Evolutionary conservation across 2,888 invertebrate species (phyloP).

Genomic region (Tanytarsus gracilentus): DNA sequence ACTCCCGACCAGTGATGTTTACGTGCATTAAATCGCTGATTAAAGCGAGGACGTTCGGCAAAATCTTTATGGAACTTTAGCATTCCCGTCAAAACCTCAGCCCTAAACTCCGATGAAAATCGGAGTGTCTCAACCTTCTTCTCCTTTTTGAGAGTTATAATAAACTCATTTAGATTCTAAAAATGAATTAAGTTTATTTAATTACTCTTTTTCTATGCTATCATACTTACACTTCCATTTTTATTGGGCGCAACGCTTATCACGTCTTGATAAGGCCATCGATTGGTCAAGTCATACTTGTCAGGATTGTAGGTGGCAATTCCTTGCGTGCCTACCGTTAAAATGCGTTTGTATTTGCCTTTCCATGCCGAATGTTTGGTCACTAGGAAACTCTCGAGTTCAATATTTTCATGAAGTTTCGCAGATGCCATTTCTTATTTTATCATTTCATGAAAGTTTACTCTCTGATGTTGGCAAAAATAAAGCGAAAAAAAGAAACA

Average conservation of each 20-base stretch:
- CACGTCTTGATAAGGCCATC: slow-evolving; percentile 79
- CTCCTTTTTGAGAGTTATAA: slow-evolving; percentile 77
- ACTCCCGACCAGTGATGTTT: slow-evolving; percentile 97
- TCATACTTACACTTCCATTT: slow-evolving; percentile 42
- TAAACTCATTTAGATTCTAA: slow-evolving; percentile 51
- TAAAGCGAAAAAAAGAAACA: neutral
- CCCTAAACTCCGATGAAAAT: slow-evolving; percentile 91
- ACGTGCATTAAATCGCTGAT: slow-evolving; percentile 74
- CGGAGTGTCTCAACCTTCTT: slow-evolving; percentile 89
- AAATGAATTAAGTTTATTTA: slow-evolving; percentile 37
- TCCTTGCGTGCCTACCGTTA: slow-evolving; percentile 90
- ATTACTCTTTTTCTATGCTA: slow-evolving; percentile 35
- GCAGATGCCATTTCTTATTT: slow-evolving; percentile 27
- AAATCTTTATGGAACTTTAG: slow-evolving; percentile 70
- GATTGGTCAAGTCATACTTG: slow-evolving; percentile 83
- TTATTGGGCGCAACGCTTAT: slow-evolving; percentile 58
- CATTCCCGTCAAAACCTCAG: slow-evolving; percentile 85
- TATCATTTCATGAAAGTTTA: slow-evolving; percentile 22
- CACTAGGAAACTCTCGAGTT: slow-evolving; percentile 93
- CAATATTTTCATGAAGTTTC: slow-evolving; percentile 70
- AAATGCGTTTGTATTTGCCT: slow-evolving; percentile 96
- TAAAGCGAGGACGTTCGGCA: slow-evolving; percentile 57
- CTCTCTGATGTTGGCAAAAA: neutral
- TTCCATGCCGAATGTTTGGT: slow-evolving; percentile 95
- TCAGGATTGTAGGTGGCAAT: slow-evolving; percentile 96